Evolutionary conservation across 2,113 vertebrate genomes (phyloP), one percentile per base, ranked within the genome.

Genomic region (Epinephelus lanceolatus): DNA sequence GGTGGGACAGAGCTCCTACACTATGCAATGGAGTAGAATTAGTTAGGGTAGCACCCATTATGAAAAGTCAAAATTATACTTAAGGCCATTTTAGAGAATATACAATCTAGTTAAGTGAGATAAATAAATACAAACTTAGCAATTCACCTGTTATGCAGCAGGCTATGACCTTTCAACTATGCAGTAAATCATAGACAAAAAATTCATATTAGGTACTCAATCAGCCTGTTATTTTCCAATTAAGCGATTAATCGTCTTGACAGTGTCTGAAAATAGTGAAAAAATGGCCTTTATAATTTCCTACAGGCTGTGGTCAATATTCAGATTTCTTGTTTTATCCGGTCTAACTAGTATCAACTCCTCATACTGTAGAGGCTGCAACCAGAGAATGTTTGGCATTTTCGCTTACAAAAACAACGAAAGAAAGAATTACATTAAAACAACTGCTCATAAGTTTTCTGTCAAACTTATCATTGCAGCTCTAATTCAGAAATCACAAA

Each of bases 401-500:
- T 45, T 45, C 2, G 42, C 42, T 12, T 45, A 2, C 30, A 45
- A 45, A 45, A 45, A 45, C 11, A 8, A 45, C 11, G 27, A 27
- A 27, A 10, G 42, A 45, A 45, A 45, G 8, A 2, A 45, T 45
- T 8, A 45, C 9, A 45, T 45, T 45, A 45, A 45, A 45, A 45
- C 10, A 3, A 45, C 2, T 45, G 42, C 11, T 45, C 11, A 12
- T 12, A 45, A 8, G 9, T 45, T 45, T 45, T 45, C 9, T 45
- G 8, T 45, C 42, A 11, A 11, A 10, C 11, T 45, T 11, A 10
- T 45, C 42, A 11, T 45, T 12, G 5, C 56, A 53, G 5, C 47
- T 71, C 15, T 27, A 45, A 55, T 77, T 33, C 2, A 66, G 45
- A 66, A 19, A 45, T 65, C 51, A 57, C 10, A 62, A 71, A 42